Evolutionary conservation across 2,797 vertebrate species (phyloP).

Genomic region (Crax fasciolata): DNA sequence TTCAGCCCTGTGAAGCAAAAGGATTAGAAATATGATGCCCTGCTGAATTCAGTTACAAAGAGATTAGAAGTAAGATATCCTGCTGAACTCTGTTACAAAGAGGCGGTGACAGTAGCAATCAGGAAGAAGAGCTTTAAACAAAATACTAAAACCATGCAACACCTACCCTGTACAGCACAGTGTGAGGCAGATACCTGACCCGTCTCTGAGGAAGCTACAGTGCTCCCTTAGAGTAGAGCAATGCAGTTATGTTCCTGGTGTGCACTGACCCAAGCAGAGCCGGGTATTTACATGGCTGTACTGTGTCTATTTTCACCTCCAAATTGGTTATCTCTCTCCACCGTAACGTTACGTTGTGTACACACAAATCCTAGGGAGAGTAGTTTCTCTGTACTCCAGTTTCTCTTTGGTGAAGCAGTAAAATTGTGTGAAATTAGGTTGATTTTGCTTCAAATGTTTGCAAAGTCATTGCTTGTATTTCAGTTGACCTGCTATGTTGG

Average conservation of each 20-base stretch:
- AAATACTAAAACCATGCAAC: not conserved
- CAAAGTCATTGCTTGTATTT: not conserved
- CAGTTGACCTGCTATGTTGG: not conserved
- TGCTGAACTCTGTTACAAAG: not conserved
- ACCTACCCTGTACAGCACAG: not conserved
- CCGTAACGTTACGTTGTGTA: rapidly evolving
- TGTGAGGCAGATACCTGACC: not conserved
- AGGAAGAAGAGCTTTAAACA: not conserved
- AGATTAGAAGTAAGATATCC: not conserved
- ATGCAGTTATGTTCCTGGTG: not conserved
- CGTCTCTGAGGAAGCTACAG: not conserved
- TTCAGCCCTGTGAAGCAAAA: not conserved
- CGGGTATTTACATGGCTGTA: not conserved
- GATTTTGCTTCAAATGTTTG: not conserved
- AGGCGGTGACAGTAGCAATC: not conserved
- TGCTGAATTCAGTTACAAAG: not conserved
- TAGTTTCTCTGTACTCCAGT: not conserved
- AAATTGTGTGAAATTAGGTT: not conserved
- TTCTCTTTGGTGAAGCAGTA: not conserved
- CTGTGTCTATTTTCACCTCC: not conserved
- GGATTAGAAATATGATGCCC: not conserved
- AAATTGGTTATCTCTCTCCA: not conserved
- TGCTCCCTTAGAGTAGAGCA: not conserved
- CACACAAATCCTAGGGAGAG: not conserved
- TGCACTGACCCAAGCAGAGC: not conserved